Percentiles rank a stretch among this genome's conserved stretches.
Conservation (phyloP, 2,888 invertebrate species). For the Drosophila pegasa region DNA sequence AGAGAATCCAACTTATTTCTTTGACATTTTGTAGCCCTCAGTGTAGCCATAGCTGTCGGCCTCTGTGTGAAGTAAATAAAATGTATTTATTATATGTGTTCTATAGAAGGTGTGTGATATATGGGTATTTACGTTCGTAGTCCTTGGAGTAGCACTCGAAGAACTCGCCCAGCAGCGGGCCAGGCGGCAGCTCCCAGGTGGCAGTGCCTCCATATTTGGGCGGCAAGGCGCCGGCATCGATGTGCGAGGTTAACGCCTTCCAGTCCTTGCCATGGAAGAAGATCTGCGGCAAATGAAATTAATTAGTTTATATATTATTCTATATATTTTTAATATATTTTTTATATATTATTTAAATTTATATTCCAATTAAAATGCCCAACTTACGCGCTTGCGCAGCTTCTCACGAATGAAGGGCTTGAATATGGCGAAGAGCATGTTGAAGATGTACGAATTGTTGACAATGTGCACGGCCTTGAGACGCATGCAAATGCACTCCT, state of each 20-base stretch:
- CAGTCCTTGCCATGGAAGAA: constrained; percentile 90
- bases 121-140: constrained; percentile 88
- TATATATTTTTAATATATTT: too few species aligned
- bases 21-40: constrained; percentile 82
- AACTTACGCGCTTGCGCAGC: constrained; percentile 89
- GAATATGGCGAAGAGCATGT: constrained; percentile 93
- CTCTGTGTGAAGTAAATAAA: constrained; percentile 81
- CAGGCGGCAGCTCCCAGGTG: constrained; percentile 86
- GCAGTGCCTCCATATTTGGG: constrained; percentile 89
- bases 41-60: constrained; percentile 87
- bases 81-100: not conserved
- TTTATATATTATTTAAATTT: too few species aligned
- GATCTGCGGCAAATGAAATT: constrained; percentile 84
- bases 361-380: not conserved
- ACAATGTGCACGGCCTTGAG: constrained; percentile 94
- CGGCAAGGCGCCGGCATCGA: constrained; percentile 87
- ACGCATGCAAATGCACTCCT: constrained; percentile 92
- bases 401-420: constrained; percentile 95
- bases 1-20: constrained; percentile 52
- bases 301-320: not conserved
- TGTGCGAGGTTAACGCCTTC: constrained; percentile 87
- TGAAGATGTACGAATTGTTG: constrained; percentile 95
- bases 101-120: rapidly evolving
- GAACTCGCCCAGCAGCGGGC: constrained; percentile 89
- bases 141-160: constrained; percentile 88